phyloP scores from a whole-genome alignment of 2,797 vertebrate genomes.

The Fistularia commersonii region DNA sequence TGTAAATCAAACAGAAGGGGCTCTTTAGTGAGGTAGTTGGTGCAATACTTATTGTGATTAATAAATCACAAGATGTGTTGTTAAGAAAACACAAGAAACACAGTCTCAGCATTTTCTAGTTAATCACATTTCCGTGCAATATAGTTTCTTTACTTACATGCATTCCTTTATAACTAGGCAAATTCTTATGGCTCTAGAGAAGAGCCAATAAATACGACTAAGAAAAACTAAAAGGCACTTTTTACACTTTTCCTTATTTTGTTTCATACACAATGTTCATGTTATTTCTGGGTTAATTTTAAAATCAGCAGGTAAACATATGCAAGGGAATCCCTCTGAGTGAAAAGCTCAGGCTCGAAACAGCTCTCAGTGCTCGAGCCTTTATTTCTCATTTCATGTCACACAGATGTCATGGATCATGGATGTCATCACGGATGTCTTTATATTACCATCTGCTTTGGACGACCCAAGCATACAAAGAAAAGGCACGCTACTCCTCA shows the following conservation, averaged over 20 bases:
- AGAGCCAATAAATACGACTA: constrained; percentile 21
- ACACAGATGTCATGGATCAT: not conserved
- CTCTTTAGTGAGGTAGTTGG: constrained; percentile 31
- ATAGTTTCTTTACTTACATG: constrained; percentile 15
- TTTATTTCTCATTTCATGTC: not conserved
- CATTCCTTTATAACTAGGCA: constrained; percentile 29
- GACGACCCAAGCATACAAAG: too few species aligned
- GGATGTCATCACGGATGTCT: not conserved
- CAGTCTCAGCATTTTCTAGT: constrained; percentile 30
- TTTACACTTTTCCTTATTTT: not conserved
- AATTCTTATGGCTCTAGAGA: constrained; percentile 14
- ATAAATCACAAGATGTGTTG: constrained; percentile 39
- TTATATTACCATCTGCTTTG: too few species aligned
- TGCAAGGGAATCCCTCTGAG: not conserved
- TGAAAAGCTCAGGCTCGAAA: not conserved
- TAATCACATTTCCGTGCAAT: constrained; percentile 41
- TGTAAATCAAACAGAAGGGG: constrained; percentile 40
- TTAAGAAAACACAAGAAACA: constrained; percentile 28
- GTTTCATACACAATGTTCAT: not conserved
- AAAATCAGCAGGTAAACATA: not conserved
- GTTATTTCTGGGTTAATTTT: not conserved
- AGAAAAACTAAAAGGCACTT: not conserved
- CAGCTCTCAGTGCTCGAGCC: not conserved
- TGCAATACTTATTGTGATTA: constrained; percentile 65
- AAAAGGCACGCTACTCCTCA: too few species aligned